These are phyloP conservation scores for Falco rusticolus DNA, from an alignment of 2,797 vertebrate species.

Conservation along the genomic window DNA sequence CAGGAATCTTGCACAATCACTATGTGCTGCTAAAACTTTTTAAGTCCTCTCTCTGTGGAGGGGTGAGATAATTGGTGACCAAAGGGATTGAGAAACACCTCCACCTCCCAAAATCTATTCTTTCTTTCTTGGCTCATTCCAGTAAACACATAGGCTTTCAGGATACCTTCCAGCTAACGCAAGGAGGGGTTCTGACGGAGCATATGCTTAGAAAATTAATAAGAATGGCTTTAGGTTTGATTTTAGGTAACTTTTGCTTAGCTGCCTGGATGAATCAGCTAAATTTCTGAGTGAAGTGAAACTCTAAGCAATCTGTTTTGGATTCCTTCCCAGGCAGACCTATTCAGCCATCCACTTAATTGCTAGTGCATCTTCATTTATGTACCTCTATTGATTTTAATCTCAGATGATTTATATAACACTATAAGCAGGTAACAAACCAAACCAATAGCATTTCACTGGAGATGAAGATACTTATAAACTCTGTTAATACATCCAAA, in stretches of 20 bases:
- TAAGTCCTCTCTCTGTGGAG: not conserved
- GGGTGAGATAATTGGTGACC: not conserved
- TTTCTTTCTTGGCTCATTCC: not conserved
- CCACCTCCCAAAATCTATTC: not conserved
- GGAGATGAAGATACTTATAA: slow-evolving; percentile 10
- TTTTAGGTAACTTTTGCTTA: slow-evolving; percentile 2
- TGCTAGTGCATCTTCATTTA: slow-evolving; percentile 62
- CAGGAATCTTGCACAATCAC: not conserved
- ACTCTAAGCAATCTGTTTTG: slow-evolving; percentile 32
- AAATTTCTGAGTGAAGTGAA: slow-evolving; percentile 26
- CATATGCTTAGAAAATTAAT: not conserved
- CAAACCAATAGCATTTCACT: slow-evolving; percentile 24
- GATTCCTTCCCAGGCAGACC: slow-evolving; percentile 42
- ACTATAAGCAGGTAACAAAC: slow-evolving; percentile 15
- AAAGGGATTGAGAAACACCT: not conserved
- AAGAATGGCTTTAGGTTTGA: not conserved
- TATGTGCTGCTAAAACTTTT: not conserved
- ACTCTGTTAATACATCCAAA: slow-evolving; percentile 19
- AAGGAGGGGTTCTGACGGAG: not conserved
- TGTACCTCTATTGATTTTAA: slow-evolving; percentile 61
- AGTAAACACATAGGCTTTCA: not conserved
- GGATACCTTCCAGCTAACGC: not conserved
- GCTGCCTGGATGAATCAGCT: slow-evolving; percentile 33
- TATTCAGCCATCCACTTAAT: slow-evolving; percentile 45
- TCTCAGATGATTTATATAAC: slow-evolving; percentile 42